These are phyloP conservation scores for Uloborus plumipes DNA, from an alignment of 2,888 invertebrate species.

Conservation along the genomic window DNA sequence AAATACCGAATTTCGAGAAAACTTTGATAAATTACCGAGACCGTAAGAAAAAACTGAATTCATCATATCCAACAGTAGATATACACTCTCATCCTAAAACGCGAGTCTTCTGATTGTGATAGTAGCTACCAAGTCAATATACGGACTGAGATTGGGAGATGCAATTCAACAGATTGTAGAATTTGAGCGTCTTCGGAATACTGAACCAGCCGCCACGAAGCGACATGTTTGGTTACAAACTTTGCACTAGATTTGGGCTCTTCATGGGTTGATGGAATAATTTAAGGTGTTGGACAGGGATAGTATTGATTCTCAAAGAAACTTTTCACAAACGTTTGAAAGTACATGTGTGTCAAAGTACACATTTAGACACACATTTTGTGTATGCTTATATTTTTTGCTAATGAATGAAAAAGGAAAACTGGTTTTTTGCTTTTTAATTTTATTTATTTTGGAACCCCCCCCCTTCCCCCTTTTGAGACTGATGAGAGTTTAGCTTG, in stretches of 20 bases:
- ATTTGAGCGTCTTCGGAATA: background rate
- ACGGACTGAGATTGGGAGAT: slow-evolving; percentile 33
- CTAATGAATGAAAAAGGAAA: too few species aligned
- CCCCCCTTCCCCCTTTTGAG: too few species aligned
- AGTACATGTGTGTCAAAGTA: too few species aligned
- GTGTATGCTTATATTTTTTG: too few species aligned
- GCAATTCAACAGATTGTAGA: slow-evolving; percentile 55
- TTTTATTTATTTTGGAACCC: too few species aligned
- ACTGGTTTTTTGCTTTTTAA: too few species aligned
- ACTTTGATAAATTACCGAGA: slow-evolving; percentile 30
- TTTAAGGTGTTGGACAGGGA: too few species aligned
- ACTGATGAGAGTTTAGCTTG: too few species aligned
- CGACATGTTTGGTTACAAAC: slow-evolving; percentile 31
- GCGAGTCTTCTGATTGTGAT: background rate
- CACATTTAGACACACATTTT: too few species aligned
- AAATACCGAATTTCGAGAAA: slow-evolving; percentile 28
- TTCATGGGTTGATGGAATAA: too few species aligned
- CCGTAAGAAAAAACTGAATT: slow-evolving; percentile 23
- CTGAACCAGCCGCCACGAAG: background rate
- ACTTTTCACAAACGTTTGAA: too few species aligned
- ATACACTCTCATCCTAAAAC: background rate
- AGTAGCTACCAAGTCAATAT: slow-evolving; percentile 28
- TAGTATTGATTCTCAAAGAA: too few species aligned
- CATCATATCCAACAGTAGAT: slow-evolving; percentile 23
- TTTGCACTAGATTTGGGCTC: background rate